Base-by-base conservation (phyloP, 2,113 vertebrate species). In the Atrichornis clamosus region DNA sequence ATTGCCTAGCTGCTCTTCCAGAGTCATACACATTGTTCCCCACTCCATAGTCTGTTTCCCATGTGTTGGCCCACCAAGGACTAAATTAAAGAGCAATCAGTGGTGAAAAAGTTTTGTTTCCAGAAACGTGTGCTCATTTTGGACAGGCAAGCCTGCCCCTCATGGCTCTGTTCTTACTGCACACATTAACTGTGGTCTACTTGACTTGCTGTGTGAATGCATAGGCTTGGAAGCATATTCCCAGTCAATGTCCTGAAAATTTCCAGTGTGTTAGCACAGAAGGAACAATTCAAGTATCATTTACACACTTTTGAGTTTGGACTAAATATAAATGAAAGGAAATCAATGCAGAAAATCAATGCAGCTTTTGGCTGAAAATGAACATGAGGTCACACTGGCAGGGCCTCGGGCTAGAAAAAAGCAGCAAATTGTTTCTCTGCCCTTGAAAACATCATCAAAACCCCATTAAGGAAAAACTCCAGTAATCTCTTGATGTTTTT, bases 341-440 rank as follows among this genome's bases (percentile, higher is more conserved):
- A 93, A 94, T 93, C 84, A 62, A 75, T 91, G 27, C 33, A 58
- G 62, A 59, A 81, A 96, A 95, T 93, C 92, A 90, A 89, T 87
- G 72, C 50, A 67, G 47, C 39, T 81, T 87, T 93, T 86, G 80
- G 80, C 59, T 86, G 60, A 70, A 92, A 93, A 95, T 74, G 72
- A 95, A 74, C 72, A 93, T 56, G 73, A 93, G 60, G 80, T 93
- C 90, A 93, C 52, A 88, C 33, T 79, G 75, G 35, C 90, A 92
- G 76, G 30, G 60, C 80, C 59, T 46, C 4, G 0, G 94, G 83
- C 72, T 56, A 88, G 59, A 81, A 86, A 92, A 70, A 88, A 77
- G 67, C 63, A 81, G 86, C 52, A 90, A 86, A 86, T 84, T 65
- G 35, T 67, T 93, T 84, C 68, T 86, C 64, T 93, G 52, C 47